Conservation (phyloP, 1,140 invertebrate genomes). For the Drosophila sturtevanti region DNA sequence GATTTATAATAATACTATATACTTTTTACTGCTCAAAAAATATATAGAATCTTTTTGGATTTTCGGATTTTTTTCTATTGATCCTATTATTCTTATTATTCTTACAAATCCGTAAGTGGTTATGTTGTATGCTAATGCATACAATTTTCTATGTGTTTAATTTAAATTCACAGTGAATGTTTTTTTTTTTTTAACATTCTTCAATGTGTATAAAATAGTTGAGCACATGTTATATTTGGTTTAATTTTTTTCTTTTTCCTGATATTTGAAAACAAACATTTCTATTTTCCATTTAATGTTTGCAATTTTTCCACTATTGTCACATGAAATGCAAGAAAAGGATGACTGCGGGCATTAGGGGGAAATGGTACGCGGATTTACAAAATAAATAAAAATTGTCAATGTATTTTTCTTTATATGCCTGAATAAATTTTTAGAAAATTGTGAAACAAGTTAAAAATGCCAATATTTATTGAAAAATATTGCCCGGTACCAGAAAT, state of each 20-base stretch:
- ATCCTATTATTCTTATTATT: no score
- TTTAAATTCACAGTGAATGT: background rate
- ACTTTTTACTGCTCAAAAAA: no score
- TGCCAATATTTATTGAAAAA: conserved; percentile 77
- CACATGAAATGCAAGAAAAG: conserved; percentile 50
- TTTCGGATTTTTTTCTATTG: no score
- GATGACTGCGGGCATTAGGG: conserved; percentile 25
- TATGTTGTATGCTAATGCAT: background rate
- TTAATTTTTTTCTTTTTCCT: conserved; percentile 30
- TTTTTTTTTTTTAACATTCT: conserved; percentile 16
- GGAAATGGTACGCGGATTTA: background rate
- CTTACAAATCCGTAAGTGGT: no score
- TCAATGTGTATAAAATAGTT: conserved; percentile 2
- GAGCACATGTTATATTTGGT: background rate
- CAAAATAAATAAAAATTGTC: conserved; percentile 69
- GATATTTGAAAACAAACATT: conserved; percentile 46
- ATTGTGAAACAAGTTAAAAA: conserved; percentile 69
- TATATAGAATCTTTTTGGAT: no score
- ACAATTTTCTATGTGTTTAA: background rate
- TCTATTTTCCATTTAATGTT: conserved; percentile 24
- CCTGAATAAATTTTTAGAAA: conserved; percentile 70
- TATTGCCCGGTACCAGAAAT: conserved; percentile 39
- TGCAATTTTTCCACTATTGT: conserved; percentile 38
- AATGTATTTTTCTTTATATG: conserved; percentile 65
- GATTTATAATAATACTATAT: no score